A percentile compares a stretch with the other conserved stretches of the same genome.
Evolutionary conservation across 37 sponge, comb jelly and placozoan genomes (phyloP).

Genomic region (Spongia lamella): DNA sequence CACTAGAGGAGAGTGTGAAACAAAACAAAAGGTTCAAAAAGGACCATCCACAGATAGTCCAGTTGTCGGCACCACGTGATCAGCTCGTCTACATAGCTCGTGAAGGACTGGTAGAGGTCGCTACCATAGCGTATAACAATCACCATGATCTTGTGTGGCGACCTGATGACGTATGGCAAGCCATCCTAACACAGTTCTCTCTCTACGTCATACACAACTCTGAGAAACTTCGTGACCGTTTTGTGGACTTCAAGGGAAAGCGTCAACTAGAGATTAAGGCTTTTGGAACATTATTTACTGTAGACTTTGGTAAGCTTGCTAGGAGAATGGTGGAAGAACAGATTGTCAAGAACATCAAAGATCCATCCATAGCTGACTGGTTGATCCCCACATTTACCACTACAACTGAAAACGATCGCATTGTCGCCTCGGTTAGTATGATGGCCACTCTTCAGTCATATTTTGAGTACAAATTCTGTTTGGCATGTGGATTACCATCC

Average conservation of each 20-base stretch:
- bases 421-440: constrained; percentile 48
- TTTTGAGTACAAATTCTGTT: constrained; percentile 14
- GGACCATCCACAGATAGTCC: too few relatives aligned
- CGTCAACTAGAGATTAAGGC: not conserved
- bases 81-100: too few relatives aligned
- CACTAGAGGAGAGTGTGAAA: too few relatives aligned
- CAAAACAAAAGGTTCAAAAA: too few relatives aligned
- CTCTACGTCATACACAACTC: constrained; percentile 52
- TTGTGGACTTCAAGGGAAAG: constrained; percentile 68
- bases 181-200: constrained; percentile 50
- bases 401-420: constrained; percentile 53
- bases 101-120: too few relatives aligned
- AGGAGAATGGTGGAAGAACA: constrained; percentile 60
- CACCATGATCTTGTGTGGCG: constrained; percentile 53
- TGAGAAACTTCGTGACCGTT: constrained; percentile 45
- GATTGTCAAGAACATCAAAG: constrained; percentile 41
- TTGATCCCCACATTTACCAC: constrained; percentile 54
- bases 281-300: not conserved
- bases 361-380: constrained; percentile 22
- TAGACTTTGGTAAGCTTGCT: constrained; percentile 36
- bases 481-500: constrained; percentile 61
- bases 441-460: constrained; percentile 59
- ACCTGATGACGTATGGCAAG: constrained; percentile 63
- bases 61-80: too few relatives aligned
- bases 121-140: constrained; percentile 15